A percentile compares a stretch with the other conserved stretches of the same genome.
Evolutionary conservation across 1,140 invertebrate genomes (phyloP).

Genomic region (Holotrichia oblita): DNA sequence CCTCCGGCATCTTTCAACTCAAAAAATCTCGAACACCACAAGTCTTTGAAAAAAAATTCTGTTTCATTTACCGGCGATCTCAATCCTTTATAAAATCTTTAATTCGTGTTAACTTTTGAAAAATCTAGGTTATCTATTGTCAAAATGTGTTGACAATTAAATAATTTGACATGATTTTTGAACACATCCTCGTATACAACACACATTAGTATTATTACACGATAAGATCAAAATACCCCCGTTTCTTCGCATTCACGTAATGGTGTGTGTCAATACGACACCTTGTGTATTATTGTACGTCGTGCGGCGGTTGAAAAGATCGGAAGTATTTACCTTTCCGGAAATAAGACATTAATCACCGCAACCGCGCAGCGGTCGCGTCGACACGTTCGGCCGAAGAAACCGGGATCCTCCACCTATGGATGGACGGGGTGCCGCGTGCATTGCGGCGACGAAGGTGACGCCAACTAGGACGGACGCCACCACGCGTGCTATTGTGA

Average conservation of each 20-base stretch:
- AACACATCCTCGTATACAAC: conserved; percentile 1
- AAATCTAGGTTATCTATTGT: too few relatives aligned
- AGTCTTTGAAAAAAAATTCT: too few relatives aligned
- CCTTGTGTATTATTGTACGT: conserved; percentile 8
- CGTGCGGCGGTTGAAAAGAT: not conserved
- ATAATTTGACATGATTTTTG: too few relatives aligned
- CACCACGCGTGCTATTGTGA: conserved; percentile 9
- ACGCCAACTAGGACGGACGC: not conserved
- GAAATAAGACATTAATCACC: conserved; percentile 35
- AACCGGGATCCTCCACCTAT: too few relatives aligned
- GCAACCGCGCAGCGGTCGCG: not conserved
- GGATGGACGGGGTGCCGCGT: not conserved
- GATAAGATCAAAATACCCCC: conserved; percentile 11
- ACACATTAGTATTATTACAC: not conserved
- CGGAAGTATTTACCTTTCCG: conserved; percentile 32
- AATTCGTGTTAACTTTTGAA: too few relatives aligned
- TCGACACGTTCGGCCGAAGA: too few relatives aligned
- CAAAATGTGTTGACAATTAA: too few relatives aligned
- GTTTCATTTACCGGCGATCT: too few relatives aligned
- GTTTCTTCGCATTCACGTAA: not conserved
- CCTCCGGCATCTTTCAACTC: too few relatives aligned
- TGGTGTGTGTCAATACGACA: conserved; percentile 3
- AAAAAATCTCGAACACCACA: too few relatives aligned
- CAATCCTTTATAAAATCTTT: too few relatives aligned
- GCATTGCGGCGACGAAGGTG: not conserved